Conservation (phyloP, 2,113 vertebrate species). For the Geothlypis trichas region DNA sequence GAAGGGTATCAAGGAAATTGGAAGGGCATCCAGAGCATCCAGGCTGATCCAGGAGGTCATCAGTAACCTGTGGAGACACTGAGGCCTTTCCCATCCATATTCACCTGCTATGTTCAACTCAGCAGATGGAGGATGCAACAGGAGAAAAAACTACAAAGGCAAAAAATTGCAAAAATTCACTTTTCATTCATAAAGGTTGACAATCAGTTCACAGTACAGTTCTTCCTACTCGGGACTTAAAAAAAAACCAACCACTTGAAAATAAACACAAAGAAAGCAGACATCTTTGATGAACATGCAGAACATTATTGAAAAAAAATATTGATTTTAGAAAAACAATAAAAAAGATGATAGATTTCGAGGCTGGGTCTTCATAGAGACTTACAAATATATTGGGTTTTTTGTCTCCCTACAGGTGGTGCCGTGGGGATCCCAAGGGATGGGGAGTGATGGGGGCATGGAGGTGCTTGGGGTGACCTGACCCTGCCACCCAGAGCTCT, state of each 20-base stretch:
- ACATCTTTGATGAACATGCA: accelerated
- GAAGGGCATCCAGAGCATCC: not conserved
- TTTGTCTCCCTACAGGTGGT: not conserved
- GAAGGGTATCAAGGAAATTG: not conserved
- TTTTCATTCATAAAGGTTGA: not conserved
- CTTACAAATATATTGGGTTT: accelerated
- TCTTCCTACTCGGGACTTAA: not conserved
- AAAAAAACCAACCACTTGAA: not conserved
- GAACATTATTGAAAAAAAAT: not conserved
- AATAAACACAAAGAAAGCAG: not conserved
- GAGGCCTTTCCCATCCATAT: not conserved
- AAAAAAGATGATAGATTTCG: not conserved
- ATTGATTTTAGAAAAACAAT: accelerated
- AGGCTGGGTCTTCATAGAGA: not conserved
- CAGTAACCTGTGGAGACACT: not conserved
- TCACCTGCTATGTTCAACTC: not conserved
- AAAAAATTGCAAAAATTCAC: not conserved
- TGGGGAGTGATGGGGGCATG: accelerated
- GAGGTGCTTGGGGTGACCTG: not conserved
- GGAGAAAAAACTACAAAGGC: not conserved
- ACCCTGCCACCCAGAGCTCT: not conserved
- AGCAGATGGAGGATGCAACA: not conserved
- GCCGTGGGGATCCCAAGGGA: accelerated
- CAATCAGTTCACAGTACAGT: not conserved
- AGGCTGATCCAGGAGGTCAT: not conserved